Conservation (phyloP, 2,797 vertebrate species). For the Halcyon chelicuti region DNA sequence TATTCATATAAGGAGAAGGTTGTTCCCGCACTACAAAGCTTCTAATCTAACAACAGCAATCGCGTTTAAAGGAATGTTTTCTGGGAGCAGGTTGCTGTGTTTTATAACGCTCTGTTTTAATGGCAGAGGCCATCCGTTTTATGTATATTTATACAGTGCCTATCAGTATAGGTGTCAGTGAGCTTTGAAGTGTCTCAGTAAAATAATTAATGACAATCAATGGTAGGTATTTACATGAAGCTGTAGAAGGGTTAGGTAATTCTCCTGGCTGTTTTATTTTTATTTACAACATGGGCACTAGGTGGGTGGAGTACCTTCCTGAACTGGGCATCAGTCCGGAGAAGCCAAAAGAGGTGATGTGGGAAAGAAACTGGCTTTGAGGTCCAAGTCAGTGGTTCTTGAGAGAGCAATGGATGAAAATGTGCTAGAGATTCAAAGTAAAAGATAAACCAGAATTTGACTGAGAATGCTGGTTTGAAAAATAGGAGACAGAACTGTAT, state of each 20-base stretch:
- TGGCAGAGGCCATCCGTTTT: background rate
- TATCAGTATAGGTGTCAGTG: background rate
- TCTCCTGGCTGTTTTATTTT: background rate
- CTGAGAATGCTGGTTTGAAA: background rate
- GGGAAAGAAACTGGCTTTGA: background rate
- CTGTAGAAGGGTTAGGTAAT: background rate
- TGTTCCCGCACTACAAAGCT: background rate
- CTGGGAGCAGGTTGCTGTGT: background rate
- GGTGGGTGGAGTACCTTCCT: background rate
- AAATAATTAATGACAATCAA: background rate
- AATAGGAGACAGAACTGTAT: background rate
- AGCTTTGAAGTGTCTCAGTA: background rate
- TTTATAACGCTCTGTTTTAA: background rate
- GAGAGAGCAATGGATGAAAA: background rate
- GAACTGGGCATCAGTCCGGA: background rate
- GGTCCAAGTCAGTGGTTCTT: background rate
- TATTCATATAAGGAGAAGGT: background rate
- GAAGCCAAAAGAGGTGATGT: background rate
- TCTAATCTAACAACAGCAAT: background rate
- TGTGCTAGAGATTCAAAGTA: background rate
- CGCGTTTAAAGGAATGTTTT: background rate
- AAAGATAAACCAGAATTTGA: background rate
- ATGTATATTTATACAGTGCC: background rate
- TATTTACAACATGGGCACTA: background rate
- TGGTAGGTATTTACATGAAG: background rate